phyloP scores from a whole-genome alignment of 2,113 vertebrate species.

The Rafetus swinhoei region DNA sequence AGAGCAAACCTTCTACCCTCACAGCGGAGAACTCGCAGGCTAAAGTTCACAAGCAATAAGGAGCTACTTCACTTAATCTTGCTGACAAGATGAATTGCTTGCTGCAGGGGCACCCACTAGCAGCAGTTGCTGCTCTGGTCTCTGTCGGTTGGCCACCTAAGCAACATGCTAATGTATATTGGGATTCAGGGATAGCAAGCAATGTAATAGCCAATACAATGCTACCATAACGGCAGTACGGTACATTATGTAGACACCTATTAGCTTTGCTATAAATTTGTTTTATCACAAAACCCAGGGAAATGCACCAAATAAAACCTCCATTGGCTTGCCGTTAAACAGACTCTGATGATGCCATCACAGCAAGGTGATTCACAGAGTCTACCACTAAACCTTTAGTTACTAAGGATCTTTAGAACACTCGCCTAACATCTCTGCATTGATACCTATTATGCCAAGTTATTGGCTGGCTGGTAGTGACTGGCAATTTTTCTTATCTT shows the following conservation, averaged over 20 bases:
- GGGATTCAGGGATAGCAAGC: not conserved
- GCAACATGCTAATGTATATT: not conserved
- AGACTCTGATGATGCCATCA: not conserved
- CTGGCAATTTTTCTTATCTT: not conserved
- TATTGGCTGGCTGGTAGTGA: not conserved
- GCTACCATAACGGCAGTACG: not conserved
- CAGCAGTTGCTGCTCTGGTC: not conserved
- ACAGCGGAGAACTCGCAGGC: not conserved
- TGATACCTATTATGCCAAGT: not conserved
- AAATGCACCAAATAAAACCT: not conserved
- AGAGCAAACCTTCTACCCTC: not conserved
- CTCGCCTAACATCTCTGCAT: fast-evolving
- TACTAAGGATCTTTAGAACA: not conserved
- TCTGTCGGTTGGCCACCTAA: not conserved
- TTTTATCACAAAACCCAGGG: not conserved
- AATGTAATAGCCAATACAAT: not conserved
- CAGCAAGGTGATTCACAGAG: not conserved
- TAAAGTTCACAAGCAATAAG: not conserved
- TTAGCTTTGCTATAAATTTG: not conserved
- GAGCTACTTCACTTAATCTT: not conserved
- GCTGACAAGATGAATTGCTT: not conserved
- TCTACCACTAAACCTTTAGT: not conserved
- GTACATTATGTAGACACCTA: not conserved
- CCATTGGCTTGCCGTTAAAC: not conserved
- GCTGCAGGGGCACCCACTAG: not conserved